These are phyloP conservation scores for Ciconia boyciana DNA, from an alignment of 2,113 vertebrate species.

Conservation along the genomic window DNA sequence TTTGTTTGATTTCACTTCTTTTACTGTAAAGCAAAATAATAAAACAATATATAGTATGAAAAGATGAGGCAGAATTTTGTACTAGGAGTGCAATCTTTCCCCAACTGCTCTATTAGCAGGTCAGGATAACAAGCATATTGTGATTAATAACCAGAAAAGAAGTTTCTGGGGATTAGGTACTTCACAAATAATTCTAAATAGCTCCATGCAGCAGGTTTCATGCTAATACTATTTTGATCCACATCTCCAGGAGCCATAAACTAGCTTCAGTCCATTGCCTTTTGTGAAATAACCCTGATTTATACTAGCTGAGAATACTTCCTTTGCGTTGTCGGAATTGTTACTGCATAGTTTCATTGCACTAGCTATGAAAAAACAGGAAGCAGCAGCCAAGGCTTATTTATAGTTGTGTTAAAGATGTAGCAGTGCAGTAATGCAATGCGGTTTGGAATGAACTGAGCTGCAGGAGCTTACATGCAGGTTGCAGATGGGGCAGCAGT, in stretches of 20 bases:
- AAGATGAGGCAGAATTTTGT: not conserved
- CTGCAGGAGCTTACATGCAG: not conserved
- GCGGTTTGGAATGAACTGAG: not conserved
- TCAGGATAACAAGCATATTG: not conserved
- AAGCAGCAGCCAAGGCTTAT: not conserved
- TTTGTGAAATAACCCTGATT: conserved; percentile 8
- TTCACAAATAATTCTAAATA: conserved; percentile 20
- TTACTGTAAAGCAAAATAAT: not conserved
- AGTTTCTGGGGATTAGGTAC: not conserved
- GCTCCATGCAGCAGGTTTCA: not conserved
- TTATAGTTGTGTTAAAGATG: not conserved
- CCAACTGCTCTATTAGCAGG: not conserved
- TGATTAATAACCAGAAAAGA: conserved; percentile 20
- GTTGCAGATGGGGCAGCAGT: not conserved
- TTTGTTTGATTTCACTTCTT: not conserved
- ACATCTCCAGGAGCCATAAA: not conserved
- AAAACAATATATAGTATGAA: not conserved
- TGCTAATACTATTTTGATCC: not conserved
- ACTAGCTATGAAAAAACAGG: not conserved
- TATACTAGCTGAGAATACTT: not conserved
- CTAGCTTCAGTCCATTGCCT: not conserved
- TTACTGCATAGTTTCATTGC: not conserved
- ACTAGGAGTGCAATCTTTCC: not conserved
- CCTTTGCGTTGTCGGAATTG: not conserved
- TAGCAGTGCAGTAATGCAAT: not conserved